These are phyloP conservation scores for Phaethornis superciliosus DNA, from an alignment of 2,113 vertebrate species.

Conservation along the genomic window DNA sequence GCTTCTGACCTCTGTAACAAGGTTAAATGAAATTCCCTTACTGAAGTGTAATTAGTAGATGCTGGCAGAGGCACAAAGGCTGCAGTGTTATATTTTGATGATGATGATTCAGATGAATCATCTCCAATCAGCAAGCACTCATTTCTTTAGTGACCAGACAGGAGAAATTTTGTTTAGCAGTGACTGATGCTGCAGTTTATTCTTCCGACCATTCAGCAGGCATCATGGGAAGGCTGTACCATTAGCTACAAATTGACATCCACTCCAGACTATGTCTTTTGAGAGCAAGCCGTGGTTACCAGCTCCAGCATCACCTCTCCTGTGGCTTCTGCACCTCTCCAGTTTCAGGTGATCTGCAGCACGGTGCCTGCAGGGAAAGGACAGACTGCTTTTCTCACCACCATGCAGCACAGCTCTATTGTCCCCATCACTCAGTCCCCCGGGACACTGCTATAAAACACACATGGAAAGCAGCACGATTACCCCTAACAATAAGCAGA, in stretches of 20 bases:
- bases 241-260: not conserved
- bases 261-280: rapidly evolving
- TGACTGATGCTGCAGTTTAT: not conserved
- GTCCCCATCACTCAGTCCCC: rapidly evolving
- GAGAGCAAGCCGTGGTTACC: rapidly evolving
- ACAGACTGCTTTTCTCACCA: not conserved
- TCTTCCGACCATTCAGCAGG: not conserved
- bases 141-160: not conserved
- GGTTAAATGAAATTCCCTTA: not conserved
- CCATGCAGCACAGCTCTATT: not conserved
- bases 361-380: rapidly evolving
- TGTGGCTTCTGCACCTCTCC: not conserved
- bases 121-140: not conserved
- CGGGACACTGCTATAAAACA: not conserved
- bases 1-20: not conserved
- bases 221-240: rapidly evolving
- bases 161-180: not conserved
- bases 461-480: not conserved
- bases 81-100: not conserved
- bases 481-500: not conserved
- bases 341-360: not conserved
- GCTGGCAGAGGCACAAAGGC: not conserved
- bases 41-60: not conserved
- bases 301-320: not conserved
- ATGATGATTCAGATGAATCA: not conserved